These are phyloP conservation scores for Ophthalmolycus amberensis DNA, from an alignment of 2,113 vertebrate genomes.

Conservation along the genomic window DNA sequence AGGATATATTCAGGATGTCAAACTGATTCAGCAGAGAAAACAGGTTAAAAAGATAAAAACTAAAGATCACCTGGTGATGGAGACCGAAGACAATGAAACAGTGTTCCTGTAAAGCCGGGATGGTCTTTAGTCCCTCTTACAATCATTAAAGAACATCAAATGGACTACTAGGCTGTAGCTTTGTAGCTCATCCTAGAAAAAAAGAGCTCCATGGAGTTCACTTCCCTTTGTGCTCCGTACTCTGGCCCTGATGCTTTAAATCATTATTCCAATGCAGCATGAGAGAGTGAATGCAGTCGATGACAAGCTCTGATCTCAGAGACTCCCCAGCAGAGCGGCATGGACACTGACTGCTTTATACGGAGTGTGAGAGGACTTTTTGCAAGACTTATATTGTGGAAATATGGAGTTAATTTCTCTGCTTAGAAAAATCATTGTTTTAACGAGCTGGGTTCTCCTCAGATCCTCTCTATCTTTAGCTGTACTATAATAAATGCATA, in stretches of 20 bases:
- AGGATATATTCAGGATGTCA: no score
- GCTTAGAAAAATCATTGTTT: not conserved
- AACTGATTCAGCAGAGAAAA: no score
- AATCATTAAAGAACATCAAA: conserved; percentile 11
- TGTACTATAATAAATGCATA: no score
- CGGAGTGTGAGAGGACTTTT: not conserved
- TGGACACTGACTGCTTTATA: conserved; percentile 26
- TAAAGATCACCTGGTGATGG: no score
- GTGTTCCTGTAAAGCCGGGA: no score
- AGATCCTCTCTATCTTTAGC: no score
- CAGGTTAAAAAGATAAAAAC: no score
- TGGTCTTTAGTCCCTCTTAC: no score
- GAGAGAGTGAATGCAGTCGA: conserved; percentile 6
- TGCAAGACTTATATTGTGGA: not conserved
- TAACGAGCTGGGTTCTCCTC: not conserved
- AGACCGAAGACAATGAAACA: no score
- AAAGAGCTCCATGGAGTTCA: not conserved
- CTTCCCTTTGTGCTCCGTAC: conserved; percentile 15
- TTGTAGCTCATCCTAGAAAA: conserved; percentile 25
- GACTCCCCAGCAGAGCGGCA: not conserved
- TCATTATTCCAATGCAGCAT: conserved; percentile 8
- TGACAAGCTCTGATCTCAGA: conserved; percentile 31
- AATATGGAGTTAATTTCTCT: not conserved
- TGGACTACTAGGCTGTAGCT: conserved; percentile 6
- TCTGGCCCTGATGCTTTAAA: conserved; percentile 10